Evolutionary conservation across 2,113 vertebrate genomes (phyloP).

Genomic region (Alligator sinensis): DNA sequence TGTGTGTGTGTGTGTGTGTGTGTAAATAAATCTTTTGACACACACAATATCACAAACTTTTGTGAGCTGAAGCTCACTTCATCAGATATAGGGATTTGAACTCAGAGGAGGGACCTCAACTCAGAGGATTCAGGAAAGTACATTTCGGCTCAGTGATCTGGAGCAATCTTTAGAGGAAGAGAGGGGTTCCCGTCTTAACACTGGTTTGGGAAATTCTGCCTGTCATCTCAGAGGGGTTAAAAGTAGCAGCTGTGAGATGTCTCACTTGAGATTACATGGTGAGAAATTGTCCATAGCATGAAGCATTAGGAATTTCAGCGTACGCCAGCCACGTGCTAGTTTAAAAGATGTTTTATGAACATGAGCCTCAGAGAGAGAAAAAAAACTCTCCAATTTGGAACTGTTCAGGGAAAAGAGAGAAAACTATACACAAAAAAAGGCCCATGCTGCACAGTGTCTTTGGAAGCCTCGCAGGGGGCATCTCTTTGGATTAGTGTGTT

Average conservation of each 20-base stretch:
- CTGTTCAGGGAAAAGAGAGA: not conserved
- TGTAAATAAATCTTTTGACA: no score
- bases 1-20: no score
- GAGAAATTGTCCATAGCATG: not conserved
- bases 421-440: no score
- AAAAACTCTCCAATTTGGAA: not conserved
- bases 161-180: accelerated
- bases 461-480: not conserved
- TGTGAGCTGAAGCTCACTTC: not conserved
- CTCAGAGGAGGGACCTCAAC: not conserved
- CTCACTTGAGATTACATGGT: not conserved
- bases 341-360: not conserved
- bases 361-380: not conserved
- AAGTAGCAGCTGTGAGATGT: not conserved
- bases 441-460: not conserved
- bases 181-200: not conserved
- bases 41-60: no score
- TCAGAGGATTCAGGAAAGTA: not conserved
- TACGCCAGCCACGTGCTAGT: not conserved
- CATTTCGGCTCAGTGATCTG: no score
- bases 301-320: not conserved
- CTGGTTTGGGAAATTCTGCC: not conserved
- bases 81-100: not conserved
- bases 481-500: not conserved
- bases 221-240: not conserved